These are phyloP conservation scores for Suillia variegata DNA, from an alignment of 2,888 invertebrate genomes.

Conservation along the genomic window DNA sequence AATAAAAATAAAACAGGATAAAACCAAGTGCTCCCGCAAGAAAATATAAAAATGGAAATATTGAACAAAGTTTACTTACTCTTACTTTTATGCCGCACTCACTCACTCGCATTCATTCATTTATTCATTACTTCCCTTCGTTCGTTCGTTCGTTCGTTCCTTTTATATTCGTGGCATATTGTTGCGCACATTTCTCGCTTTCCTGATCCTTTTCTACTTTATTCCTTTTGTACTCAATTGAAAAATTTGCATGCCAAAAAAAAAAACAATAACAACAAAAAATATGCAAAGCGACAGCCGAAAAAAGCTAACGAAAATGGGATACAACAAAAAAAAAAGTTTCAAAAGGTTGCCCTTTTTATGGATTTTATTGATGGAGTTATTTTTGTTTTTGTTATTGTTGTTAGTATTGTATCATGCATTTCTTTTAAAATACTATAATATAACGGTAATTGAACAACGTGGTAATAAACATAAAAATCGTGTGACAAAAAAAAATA, in stretches of 20 bases:
- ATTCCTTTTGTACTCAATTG: slow-evolving; percentile 29
- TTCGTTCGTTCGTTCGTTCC: not conserved
- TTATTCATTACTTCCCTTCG: not conserved
- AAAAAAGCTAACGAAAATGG: not conserved
- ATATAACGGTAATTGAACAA: not conserved
- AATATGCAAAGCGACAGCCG: slow-evolving; percentile 12
- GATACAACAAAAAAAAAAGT: not conserved
- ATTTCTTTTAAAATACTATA: not conserved
- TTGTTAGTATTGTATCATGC: too few species aligned
- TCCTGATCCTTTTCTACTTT: slow-evolving; percentile 30
- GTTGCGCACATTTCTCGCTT: slow-evolving; percentile 14
- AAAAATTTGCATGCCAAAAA: slow-evolving; percentile 45
- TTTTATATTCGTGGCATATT: slow-evolving; percentile 12
- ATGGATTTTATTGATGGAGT: not conserved
- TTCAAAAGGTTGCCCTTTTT: not conserved
- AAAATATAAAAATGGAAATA: slow-evolving; percentile 38
- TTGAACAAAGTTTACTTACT: slow-evolving; percentile 41
- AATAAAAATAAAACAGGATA: too few species aligned
- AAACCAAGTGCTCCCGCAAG: not conserved
- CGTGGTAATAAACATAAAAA: not conserved
- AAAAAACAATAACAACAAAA: slow-evolving; percentile 36
- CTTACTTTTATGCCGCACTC: not conserved
- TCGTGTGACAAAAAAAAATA: not conserved
- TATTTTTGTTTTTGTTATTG: too few species aligned
- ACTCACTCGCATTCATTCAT: too few species aligned